These are phyloP conservation scores for Plebejus melissa DNA, from an alignment of 2,888 invertebrate species.

Conservation along the genomic window DNA sequence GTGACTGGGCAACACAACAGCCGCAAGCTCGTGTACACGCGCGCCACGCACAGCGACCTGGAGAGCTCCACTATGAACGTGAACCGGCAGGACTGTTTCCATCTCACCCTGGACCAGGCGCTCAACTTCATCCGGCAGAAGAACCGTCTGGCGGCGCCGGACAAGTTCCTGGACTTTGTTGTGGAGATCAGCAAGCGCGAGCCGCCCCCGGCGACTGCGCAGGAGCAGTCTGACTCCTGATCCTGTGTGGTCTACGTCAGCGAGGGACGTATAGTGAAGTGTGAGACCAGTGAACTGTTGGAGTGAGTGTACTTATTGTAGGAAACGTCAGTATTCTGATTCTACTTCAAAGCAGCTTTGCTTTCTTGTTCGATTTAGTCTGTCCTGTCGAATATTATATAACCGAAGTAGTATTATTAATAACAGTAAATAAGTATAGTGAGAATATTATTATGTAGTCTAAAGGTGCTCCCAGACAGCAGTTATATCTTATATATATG, in stretches of 20 bases:
- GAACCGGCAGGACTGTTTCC: conserved; percentile 65
- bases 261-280: conserved; percentile 39
- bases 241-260: conserved; percentile 39
- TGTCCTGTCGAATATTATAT: no score
- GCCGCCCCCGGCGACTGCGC: conserved; percentile 14
- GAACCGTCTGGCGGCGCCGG: conserved; percentile 55
- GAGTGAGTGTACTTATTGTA: conserved; percentile 13
- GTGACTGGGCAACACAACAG: conserved; percentile 56
- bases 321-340: no score
- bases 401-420: no score
- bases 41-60: conserved; percentile 65
- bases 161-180: conserved; percentile 50
- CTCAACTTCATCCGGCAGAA: conserved; percentile 59
- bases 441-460: no score
- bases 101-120: conserved; percentile 62
- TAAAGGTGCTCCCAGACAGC: no score
- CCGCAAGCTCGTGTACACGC: conserved; percentile 54
- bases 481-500: no score
- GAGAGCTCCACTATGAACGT: conserved; percentile 56
- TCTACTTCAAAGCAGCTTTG: no score
- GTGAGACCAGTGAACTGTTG: conserved; percentile 34
- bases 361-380: no score
- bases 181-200: conserved; percentile 40
- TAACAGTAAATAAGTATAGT: no score
- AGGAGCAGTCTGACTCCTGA: conserved; percentile 39